Evolutionary conservation across 1,140 invertebrate species (phyloP).

Genomic region (Hormaphis cornu): DNA sequence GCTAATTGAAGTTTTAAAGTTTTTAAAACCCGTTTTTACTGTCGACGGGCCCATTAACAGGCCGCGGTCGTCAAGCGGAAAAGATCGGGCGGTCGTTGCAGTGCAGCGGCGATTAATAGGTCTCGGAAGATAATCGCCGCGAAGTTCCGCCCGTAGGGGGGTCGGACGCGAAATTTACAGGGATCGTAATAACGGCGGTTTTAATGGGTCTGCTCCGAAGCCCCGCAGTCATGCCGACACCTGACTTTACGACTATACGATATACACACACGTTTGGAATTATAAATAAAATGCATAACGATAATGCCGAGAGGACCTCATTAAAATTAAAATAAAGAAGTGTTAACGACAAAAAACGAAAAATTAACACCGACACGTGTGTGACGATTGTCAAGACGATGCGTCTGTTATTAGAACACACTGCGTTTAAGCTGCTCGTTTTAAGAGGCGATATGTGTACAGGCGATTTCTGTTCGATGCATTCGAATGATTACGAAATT

Average conservation of each 20-base stretch:
- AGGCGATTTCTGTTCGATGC: too few species aligned
- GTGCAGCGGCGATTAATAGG: constrained; percentile 6
- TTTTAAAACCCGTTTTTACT: not conserved
- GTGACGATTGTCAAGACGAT: not conserved
- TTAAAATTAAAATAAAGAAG: constrained; percentile 6
- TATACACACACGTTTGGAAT: constrained; percentile 7
- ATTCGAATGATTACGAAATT: too few species aligned
- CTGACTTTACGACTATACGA: constrained; percentile 9
- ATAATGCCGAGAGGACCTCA: too few species aligned
- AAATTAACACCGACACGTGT: not conserved
- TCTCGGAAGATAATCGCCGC: constrained; percentile 19
- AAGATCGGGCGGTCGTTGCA: not conserved
- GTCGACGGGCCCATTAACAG: constrained; percentile 10
- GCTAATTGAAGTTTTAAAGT: constrained; percentile 12
- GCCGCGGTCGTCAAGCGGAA: not conserved
- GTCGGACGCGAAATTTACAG: not conserved
- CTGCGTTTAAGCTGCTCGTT: not conserved
- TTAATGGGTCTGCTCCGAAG: constrained; percentile 8
- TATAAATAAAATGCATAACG: not conserved
- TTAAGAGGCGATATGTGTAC: too few species aligned
- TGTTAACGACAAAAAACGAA: not conserved
- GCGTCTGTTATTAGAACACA: too few species aligned
- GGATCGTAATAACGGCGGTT: constrained; percentile 22
- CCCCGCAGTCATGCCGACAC: not conserved
- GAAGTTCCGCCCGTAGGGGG: not conserved